A percentile compares a stretch with the other conserved stretches of the same genome.
phyloP scores from a whole-genome alignment of 35 echinoderm and acorn worm genomes.

The Chiridota heheva region DNA sequence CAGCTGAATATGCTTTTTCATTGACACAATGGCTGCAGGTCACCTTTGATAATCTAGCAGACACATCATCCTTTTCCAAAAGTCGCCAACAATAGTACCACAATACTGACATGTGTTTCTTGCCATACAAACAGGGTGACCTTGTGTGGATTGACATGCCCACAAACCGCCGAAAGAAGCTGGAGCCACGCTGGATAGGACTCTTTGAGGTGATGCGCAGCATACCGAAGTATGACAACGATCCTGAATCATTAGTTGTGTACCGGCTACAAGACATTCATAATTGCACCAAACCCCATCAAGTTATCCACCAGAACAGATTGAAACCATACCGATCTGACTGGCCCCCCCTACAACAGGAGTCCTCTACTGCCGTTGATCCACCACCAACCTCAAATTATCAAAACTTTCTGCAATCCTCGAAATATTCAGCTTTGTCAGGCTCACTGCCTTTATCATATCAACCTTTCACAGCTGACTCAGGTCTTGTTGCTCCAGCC shows the following conservation, averaged over 20 bases:
- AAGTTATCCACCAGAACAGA: conserved; percentile 13
- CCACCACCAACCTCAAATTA: too few relatives aligned
- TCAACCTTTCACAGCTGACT: too few relatives aligned
- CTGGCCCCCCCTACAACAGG: too few relatives aligned
- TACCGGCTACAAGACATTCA: not conserved
- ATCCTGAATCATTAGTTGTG: not conserved
- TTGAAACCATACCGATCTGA: conserved; percentile 13
- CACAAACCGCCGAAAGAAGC: conserved; percentile 2
- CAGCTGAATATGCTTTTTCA: not conserved
- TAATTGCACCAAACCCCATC: too few relatives aligned
- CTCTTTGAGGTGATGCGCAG: conserved; percentile 4
- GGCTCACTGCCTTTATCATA: too few relatives aligned
- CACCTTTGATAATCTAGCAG: not conserved
- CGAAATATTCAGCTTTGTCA: too few relatives aligned
- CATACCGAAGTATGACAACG: not conserved
- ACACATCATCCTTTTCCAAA: not conserved
- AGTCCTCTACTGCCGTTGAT: too few relatives aligned
- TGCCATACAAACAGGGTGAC: conserved; percentile 26
- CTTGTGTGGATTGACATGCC: conserved; percentile 16
- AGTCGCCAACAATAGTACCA: conserved; percentile 5
- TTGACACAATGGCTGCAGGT: not conserved
- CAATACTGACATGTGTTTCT: conserved; percentile 2
- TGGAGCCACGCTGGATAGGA: conserved; percentile 28
- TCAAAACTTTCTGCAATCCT: too few relatives aligned
- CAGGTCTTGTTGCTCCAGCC: too few relatives aligned